These are phyloP conservation scores for Glyphotaelius pellucidus DNA, from an alignment of 2,888 invertebrate genomes.

Conservation along the genomic window DNA sequence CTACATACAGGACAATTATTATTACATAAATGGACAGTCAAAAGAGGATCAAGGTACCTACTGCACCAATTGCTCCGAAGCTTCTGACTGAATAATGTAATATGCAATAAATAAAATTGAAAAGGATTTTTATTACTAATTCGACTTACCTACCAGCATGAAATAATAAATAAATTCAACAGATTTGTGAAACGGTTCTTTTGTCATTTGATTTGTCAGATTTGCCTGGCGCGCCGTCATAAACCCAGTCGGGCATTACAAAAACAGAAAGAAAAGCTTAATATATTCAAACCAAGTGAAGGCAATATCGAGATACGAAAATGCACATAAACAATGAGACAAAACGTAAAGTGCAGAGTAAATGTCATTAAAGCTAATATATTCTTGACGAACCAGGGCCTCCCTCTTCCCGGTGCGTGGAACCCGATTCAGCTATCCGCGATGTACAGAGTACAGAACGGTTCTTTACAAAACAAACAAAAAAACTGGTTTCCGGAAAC, in stretches of 20 bases:
- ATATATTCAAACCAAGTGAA: conserved; percentile 35
- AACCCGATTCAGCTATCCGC: neutral
- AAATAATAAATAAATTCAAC: neutral
- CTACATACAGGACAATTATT: no score
- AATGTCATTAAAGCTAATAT: conserved; percentile 42
- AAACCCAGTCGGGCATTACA: neutral
- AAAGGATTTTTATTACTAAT: no score
- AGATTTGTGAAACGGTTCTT: neutral
- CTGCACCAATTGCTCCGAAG: no score
- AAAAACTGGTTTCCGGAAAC: neutral
- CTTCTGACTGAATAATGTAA: neutral
- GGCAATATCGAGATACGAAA: conserved; percentile 40
- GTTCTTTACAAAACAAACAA: neutral
- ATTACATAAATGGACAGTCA: no score
- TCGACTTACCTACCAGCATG: no score
- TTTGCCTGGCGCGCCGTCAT: neutral
- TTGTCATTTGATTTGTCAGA: neutral
- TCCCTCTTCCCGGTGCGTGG: conserved; percentile 8
- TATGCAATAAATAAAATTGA: no score
- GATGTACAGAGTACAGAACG: neutral
- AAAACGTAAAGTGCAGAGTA: conserved; percentile 28
- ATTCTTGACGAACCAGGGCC: conserved; percentile 36
- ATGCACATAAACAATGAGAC: conserved; percentile 45
- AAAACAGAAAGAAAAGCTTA: conserved; percentile 23
- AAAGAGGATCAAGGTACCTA: no score